These are phyloP conservation scores for Tragelaphus scriptus DNA, from an alignment of 2,113 vertebrate genomes.

Conservation along the genomic window DNA sequence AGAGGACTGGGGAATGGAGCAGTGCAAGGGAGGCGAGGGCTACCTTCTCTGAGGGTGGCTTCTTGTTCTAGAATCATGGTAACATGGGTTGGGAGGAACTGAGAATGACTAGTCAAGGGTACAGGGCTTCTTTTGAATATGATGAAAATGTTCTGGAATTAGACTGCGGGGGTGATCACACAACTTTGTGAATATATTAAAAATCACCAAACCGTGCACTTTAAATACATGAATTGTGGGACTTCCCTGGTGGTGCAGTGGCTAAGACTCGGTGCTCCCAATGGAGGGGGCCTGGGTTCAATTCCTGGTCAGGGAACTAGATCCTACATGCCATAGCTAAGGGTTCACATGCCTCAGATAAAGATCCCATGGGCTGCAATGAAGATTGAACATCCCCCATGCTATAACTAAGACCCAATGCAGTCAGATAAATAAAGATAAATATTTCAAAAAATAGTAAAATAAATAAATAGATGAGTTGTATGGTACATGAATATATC, in stretches of 20 bases:
- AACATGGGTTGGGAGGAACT: not conserved
- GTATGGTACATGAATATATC: not conserved
- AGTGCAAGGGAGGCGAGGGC: not conserved
- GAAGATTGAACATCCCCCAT: fast-evolving
- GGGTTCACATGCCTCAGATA: not conserved
- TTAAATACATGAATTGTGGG: not conserved
- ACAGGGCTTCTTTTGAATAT: not conserved
- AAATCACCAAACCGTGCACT: not conserved
- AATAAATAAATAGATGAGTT: not conserved
- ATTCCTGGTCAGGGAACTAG: not conserved
- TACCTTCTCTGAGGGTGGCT: not conserved
- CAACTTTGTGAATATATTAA: not conserved
- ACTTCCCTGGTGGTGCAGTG: not conserved
- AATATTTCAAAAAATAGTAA: not conserved
- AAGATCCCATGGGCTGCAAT: not conserved
- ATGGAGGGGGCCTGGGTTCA: not conserved
- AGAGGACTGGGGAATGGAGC: not conserved
- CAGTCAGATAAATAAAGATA: not conserved
- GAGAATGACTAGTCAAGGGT: not conserved
- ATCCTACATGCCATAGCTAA: not conserved
- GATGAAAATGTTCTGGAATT: not conserved
- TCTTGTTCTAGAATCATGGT: not conserved
- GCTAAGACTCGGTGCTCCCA: not conserved
- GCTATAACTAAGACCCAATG: not conserved
- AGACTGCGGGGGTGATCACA: not conserved